Evolutionary conservation across 23 tunicate species (phyloP), one percentile per base, ranked within the genome.

Genomic region (Oikopleura albicans): DNA sequence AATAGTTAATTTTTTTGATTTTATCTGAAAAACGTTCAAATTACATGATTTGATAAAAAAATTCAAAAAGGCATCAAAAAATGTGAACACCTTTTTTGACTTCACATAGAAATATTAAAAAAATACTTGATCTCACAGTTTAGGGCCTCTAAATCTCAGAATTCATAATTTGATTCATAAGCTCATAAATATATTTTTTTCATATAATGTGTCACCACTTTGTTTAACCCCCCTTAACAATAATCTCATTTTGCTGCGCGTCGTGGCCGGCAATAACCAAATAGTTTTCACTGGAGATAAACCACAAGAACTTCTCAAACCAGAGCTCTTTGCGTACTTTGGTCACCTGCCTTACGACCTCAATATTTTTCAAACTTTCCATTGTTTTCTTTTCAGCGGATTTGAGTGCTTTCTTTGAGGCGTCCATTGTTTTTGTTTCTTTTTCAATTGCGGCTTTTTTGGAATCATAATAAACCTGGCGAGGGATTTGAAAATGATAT

Each of bases 291-390:
- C 94, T 87, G 0, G 94, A 88, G 0, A 93, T 85, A 71, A 93
- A 93, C 98, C 94, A 93, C 37, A 90, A 41, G 86, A 93, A 93
- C 84, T 93, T 93, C 66, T 93, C 98, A 76, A 93, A 93, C 98
- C 98, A 93, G 40, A 83, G 88, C 27, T 84, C 87, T 56, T 49
- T 49, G 59, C 59, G 59, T 22, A 49, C 59, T 49, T 49, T 49
- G 16, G 59, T 49, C 16, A 83, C 33, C 39, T 38, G 59, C 8
- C 59, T 8, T 8, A 49, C 59, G 22, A 22, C 22, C 59, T 49
- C 16, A 8, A 49, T 49, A 49, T 92, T 92, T 86, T 92, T 89
- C 29, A 92, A 57, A 39, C 88, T 87, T 84, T 89, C 88, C 57
- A 84, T 86, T 39, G 92, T 92, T 63, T 92, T 92, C 83, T 92